These are phyloP conservation scores for Opisthograptis luteolata DNA, from an alignment of 2,888 invertebrate genomes.

Conservation along the genomic window DNA sequence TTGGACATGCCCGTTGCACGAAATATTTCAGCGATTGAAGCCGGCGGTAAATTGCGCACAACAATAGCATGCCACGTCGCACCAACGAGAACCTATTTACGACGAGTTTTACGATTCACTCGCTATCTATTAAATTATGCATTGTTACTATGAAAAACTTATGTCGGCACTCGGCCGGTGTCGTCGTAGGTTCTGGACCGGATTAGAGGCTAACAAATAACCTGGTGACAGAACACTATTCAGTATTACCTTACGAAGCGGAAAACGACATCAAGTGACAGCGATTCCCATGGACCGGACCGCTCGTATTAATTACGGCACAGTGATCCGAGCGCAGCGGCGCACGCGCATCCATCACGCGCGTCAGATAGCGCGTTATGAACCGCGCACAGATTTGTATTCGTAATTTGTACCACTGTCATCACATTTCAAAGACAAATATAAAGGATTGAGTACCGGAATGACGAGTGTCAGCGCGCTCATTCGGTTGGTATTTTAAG, in stretches of 20 bases:
- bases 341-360: conserved; percentile 76
- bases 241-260: conserved; percentile 67
- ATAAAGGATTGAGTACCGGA: conserved; percentile 82
- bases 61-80: conserved; percentile 71
- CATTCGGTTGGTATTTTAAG: conserved; percentile 80
- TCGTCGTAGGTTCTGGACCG: conserved; percentile 52
- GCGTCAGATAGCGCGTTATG: conserved; percentile 79
- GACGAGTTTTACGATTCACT: conserved; percentile 77
- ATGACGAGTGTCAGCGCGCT: conserved; percentile 81
- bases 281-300: conserved; percentile 71
- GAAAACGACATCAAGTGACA: conserved; percentile 75
- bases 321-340: conserved; percentile 67
- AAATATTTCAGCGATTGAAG: conserved; percentile 84
- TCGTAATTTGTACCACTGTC: conserved; percentile 84
- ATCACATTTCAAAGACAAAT: conserved; percentile 85
- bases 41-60: conserved; percentile 80
- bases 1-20: conserved; percentile 83
- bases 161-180: conserved; percentile 36
- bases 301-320: conserved; percentile 78
- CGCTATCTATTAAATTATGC: conserved; percentile 76
- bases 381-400: conserved; percentile 82
- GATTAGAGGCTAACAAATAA: conserved; percentile 61
- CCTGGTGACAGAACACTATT: conserved; percentile 65
- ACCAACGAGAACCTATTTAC: conserved; percentile 70
- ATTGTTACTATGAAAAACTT: conserved; percentile 33